Conservation (phyloP, 1,140 invertebrate genomes). For the Drosophila punjabiensis region DNA sequence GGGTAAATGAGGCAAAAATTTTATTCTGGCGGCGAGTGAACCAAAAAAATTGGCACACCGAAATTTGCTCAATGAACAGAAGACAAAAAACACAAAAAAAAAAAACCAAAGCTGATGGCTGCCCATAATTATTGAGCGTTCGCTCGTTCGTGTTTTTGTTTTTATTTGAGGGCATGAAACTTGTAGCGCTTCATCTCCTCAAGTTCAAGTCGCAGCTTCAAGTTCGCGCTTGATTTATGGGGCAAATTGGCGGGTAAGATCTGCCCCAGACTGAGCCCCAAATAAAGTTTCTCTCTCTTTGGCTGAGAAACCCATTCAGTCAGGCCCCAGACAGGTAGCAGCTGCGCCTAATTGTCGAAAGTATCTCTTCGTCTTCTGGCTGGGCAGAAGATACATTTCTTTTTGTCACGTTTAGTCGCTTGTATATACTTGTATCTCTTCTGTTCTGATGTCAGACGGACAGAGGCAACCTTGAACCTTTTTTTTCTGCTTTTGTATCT, state of each 20-base stretch:
- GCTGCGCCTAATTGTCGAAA: slow-evolving; percentile 75
- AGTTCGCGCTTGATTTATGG: slow-evolving; percentile 41
- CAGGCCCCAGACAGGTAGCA: slow-evolving; percentile 68
- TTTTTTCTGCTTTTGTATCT: no score
- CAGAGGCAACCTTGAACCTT: slow-evolving; percentile 77
- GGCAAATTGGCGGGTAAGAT: slow-evolving; percentile 25
- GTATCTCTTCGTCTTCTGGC: slow-evolving; percentile 51
- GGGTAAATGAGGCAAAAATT: slow-evolving; percentile 43
- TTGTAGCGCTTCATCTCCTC: slow-evolving; percentile 67
- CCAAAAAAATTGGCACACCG: slow-evolving; percentile 44
- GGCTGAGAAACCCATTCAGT: slow-evolving; percentile 7
- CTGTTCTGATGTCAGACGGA: slow-evolving; percentile 67
- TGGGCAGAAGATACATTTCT: slow-evolving; percentile 78
- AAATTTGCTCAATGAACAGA: slow-evolving; percentile 59
- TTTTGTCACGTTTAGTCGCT: slow-evolving; percentile 75
- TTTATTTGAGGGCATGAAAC: slow-evolving; percentile 55
- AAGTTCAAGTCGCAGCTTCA: slow-evolving; percentile 52
- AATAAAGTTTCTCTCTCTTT: slow-evolving; percentile 42
- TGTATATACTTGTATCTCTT: slow-evolving; percentile 6
- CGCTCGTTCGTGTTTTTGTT: neutral
- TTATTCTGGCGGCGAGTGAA: slow-evolving; percentile 32
- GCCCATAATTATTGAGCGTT: slow-evolving; percentile 67
- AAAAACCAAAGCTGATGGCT: slow-evolving; percentile 28
- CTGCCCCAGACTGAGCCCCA: slow-evolving; percentile 14
- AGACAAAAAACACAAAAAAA: no score